Base-by-base conservation (phyloP, 2,113 vertebrate species). In the Hirundichthys speculiger region DNA sequence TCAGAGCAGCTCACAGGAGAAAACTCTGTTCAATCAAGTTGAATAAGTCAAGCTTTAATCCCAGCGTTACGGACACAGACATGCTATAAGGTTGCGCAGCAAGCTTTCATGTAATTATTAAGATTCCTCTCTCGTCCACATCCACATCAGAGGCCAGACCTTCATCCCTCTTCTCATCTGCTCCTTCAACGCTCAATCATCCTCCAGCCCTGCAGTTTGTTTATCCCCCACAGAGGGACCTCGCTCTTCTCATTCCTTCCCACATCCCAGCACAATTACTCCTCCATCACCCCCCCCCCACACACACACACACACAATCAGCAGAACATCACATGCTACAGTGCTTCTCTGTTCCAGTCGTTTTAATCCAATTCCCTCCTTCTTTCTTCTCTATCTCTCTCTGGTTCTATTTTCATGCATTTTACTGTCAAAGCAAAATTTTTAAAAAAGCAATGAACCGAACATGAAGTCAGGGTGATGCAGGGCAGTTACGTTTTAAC, bases 311-410 rank as follows among this genome's bases (percentile, higher is more conserved):
- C 27, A 16, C 43, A 27, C 25, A 27, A 18, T 49, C 54, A 42
- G 70, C 39, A 73, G 51, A 69, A 52, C 47, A 60, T 64, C 27
- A 53, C 61, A 50, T 15, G 11, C 65, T 34, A 61, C 64, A 67
- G n/a, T 47, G 62, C 11, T 53, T 55, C 53, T 55, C 53, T 45
- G 21, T 38, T 22, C 42, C 21, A 0, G 22, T 40, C 34, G 25
- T 46, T 60, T 34, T 56, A 16, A 34, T 34, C 30, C 30, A 34
- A 34, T 34, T 34, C 30, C 30, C 30, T 34, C 1, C 6, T 34
- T 34, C 2, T 43, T 39, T 46, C 10, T 14, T 18, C 16, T 22
- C n/a, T n/a, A n/a, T n/a, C n/a, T 21, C 57, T 27, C 27, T 49
- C 30, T 40, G 34, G 0, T 2, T 22, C 21, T 40, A 13, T 38